Evolutionary conservation across 1,140 invertebrate genomes (phyloP), one percentile per base, ranked within the genome.

Genomic region (Eriosoma lanigerum): DNA sequence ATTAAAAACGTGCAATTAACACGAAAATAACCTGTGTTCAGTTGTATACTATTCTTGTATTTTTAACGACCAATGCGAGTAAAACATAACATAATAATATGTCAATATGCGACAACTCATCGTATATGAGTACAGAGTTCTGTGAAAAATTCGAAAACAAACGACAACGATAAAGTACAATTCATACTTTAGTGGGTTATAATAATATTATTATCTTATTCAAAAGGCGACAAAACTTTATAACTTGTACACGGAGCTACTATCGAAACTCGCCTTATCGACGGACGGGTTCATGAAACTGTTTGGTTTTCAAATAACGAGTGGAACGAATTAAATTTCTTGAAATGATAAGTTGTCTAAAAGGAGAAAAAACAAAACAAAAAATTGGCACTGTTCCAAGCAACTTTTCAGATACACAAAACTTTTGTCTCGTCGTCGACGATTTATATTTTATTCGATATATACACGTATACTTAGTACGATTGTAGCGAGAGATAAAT

Each of bases 291-390:
- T 24, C 26, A 60, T 62, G 29, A 19, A 62, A 24, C 24, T 24
- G 24, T 60, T 6, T 5, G 24, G 13, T 38, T 38, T 38, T 8
- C 8, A 4, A 38, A 38, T 15, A 3, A 15, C 58, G 26, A 32
- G 54, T 56, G n/a, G 26, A 62, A 62, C 26, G 29, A 62, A 26
- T 38, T 12, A 38, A 64, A 64, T 64, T 38, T 64, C 62, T n/a
- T 9, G 15, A 64, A 64, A 64, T 21, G 62, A 64, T 64, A 64
- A 62, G 26, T 62, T 32, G 26, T 19, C 17, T 26, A 4, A 19
- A 8, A 8, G 32, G 32, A 8, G 32, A 38, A 8, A 8, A 32
- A 19, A 62, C 9, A 62, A 62, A 32, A 62, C 15, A 32, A 72
- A 52, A 52, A 72, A 46, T 26, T 48, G 68, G 48, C 46, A 50